Evolutionary conservation across 2,797 vertebrate species (phyloP).

Genomic region (Gadopsis bispinosus): DNA sequence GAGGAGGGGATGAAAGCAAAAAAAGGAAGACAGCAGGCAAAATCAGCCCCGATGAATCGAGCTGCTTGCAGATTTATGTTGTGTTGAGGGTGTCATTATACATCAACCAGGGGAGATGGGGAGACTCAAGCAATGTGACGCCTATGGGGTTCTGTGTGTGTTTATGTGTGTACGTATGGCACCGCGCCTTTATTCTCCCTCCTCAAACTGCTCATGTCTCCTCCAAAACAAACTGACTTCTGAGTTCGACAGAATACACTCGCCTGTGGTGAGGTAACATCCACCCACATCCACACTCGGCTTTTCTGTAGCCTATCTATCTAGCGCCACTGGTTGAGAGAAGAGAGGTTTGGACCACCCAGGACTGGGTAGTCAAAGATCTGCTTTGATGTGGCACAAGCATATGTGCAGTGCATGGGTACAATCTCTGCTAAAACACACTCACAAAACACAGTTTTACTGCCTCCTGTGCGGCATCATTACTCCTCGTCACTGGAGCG

Average conservation of each 20-base stretch:
- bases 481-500: conserved; percentile 68
- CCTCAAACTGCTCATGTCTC: conserved; percentile 54
- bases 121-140: conserved; percentile 59
- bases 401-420: conserved; percentile 78
- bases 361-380: conserved; percentile 72
- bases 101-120: conserved; percentile 67
- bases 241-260: conserved; percentile 65
- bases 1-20: conserved; percentile 72
- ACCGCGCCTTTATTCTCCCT: conserved; percentile 63
- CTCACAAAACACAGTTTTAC: conserved; percentile 78
- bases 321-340: conserved; percentile 57
- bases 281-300: conserved; percentile 71
- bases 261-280: conserved; percentile 71
- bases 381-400: conserved; percentile 83
- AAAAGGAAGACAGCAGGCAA: conserved; percentile 74
- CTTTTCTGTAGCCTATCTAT: conserved; percentile 66
- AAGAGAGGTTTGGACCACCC: conserved; percentile 82
- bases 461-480: conserved; percentile 80
- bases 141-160: conserved; percentile 53
- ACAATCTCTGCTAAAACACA: conserved; percentile 78
- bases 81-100: conserved; percentile 77
- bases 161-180: conserved; percentile 47
- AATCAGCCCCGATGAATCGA: conserved; percentile 77
- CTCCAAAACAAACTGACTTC: conserved; percentile 75
- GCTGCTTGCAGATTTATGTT: conserved; percentile 75